These are phyloP conservation scores for Holcopasites calliopsidis DNA, from an alignment of 1,140 invertebrate genomes.

Conservation along the genomic window DNA sequence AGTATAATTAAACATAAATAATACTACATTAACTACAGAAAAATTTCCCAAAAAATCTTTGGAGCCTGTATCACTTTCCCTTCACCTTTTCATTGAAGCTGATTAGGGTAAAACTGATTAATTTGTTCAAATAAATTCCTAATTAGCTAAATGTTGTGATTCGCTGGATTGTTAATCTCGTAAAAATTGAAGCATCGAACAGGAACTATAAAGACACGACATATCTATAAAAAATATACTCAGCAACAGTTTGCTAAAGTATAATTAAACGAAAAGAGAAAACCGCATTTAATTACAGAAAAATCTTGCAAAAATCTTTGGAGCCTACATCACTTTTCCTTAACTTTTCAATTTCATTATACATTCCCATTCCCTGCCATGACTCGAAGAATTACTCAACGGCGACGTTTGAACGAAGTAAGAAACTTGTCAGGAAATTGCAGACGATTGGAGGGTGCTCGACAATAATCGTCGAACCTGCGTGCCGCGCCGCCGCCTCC, in stretches of 20 bases:
- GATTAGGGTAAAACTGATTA: not conserved
- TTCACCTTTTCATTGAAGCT: not conserved
- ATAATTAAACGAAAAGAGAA: constrained; percentile 8
- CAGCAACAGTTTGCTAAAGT: not conserved
- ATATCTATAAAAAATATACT: not conserved
- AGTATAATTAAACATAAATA: constrained; percentile 3
- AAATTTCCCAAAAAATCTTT: constrained; percentile 1
- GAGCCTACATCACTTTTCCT: not conserved
- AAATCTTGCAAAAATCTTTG: not conserved
- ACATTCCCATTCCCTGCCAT: not conserved
- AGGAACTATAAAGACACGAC: no score
- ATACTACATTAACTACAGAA: constrained; percentile 4
- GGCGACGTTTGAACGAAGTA: not conserved
- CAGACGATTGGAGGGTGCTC: not conserved
- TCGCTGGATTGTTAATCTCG: not conserved
- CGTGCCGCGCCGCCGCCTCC: not conserved
- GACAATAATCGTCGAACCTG: constrained; percentile 30
- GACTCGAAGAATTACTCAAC: not conserved
- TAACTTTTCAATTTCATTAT: not conserved
- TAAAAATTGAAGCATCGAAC: not conserved
- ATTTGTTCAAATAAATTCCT: no score
- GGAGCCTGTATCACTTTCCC: no score
- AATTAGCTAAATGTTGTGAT: no score
- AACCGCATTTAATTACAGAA: constrained; percentile 1
- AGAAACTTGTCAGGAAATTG: not conserved